Evolutionary conservation across 2,888 invertebrate genomes (phyloP).

Genomic region (Heteromurus nitidus): DNA sequence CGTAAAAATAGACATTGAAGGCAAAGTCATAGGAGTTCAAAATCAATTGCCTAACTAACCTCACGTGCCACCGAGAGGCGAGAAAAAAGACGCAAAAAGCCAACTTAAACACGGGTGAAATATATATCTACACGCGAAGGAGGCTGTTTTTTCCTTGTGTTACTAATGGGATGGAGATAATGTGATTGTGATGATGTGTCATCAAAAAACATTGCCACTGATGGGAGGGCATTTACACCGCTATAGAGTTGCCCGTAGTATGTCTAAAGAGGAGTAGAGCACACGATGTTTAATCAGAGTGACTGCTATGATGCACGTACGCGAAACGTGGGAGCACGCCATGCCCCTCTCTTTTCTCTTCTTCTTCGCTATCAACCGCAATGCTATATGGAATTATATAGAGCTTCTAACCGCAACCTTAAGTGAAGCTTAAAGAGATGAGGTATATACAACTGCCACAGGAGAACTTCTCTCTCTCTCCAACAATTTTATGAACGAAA

Average conservation of each 20-base stretch:
- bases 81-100: conserved; percentile 42
- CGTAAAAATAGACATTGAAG: conserved; percentile 63
- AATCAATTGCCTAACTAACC: conserved; percentile 55
- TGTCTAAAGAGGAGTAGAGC: too few species aligned
- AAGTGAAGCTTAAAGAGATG: neutral
- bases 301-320: neutral
- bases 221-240: conserved; percentile 63
- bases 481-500: too few species aligned
- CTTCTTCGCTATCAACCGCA: conserved; percentile 13
- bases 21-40: conserved; percentile 63
- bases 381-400: conserved; percentile 14
- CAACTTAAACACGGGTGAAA: neutral
- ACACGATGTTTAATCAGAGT: conserved; percentile 40
- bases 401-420: conserved; percentile 36
- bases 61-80: conserved; percentile 44
- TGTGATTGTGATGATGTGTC: conserved; percentile 63
- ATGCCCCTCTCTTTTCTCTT: conserved; percentile 6
- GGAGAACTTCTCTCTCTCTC: neutral
- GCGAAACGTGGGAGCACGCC: neutral
- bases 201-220: conserved; percentile 21
- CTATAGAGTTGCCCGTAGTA: conserved; percentile 14
- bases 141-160: too few species aligned
- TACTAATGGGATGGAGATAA: conserved; percentile 58
- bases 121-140: neutral
- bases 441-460: neutral